Base-by-base conservation (phyloP, 2,113 vertebrate species). In the Leiothrix lutea region DNA sequence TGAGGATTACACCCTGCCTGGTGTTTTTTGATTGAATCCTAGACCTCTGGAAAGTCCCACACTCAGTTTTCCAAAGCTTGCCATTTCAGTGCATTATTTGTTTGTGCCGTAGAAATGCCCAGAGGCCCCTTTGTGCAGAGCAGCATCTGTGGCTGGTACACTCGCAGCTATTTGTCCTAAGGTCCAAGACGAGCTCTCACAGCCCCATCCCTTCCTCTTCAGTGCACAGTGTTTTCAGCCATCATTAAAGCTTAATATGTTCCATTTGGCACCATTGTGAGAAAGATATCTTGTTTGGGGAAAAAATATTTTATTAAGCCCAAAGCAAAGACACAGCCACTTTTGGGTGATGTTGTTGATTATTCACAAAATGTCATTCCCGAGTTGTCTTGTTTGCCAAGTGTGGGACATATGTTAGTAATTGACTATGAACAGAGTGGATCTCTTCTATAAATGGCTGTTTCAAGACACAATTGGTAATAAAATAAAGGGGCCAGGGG, bases 371-470 rank as follows among this genome's bases (percentile, higher is more conserved):
- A 94, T 92, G 92, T 95, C 92, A 83, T 91, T 96, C 94, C 50
- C 1, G 0, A 84, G 45, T 67, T 60, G 28, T 51, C 70, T 94
- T 70, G 40, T 94, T 95, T 90, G 92, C 82, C 89, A 90, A 96
- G 61, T 13, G 40, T 65, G 40, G 89, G 80, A 86, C 97, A 98
- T 94, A 64, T 98, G 97, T 97, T 98, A 96, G 91, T 65, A 97
- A 98, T 98, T 60, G 85, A 73, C 93, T 86, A 56, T 11, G 42
- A 13, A 53, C 91, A 97, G 36, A 86, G 83, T 90, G 87, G 50
- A 90, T 35, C 42, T 96, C 69, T 94, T 89, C 90, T 96, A 95
- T 80, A 94, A 95, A 92, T 86, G 95, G 93, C 91, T 93, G 75
- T 94, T 97, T 96, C 95, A 95, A 95, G 96, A 97, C 95, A 96